Base-by-base conservation (phyloP, 2,113 vertebrate species). In the Tragelaphus buxtoni region DNA sequence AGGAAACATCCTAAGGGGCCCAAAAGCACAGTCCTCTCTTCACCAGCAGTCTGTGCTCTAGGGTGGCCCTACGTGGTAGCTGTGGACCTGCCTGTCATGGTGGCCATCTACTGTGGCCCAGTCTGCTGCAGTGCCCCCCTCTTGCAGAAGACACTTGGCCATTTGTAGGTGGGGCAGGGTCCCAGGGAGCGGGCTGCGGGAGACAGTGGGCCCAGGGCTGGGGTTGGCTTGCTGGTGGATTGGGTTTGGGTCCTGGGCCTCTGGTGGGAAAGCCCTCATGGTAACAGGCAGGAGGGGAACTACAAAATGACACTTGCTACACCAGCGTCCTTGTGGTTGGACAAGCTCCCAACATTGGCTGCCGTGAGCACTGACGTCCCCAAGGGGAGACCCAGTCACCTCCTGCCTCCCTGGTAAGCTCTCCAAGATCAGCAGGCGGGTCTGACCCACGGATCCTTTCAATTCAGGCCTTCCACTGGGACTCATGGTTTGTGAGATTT, bases 1-100 rank as follows among this genome's bases (percentile, higher is more conserved):
- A 77, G 24, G 42, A 47, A 47, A 30, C 42, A 30, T 9, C 42
- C 42, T 9, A 16, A 14, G 42, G 42, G 26, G 42, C 42, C 42
- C 72, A 0, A 28, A 76, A 9, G 74, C 74, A 47, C 42, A 9
- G 6, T 28, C 42, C 42, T 30, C 42, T 77, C 13, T 0, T 16
- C 74, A 1, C 74, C 42, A 4, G 74, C 16, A 47, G 3, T 9
- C 26, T 16, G 24, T 17, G 74, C 24, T 4, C 74, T 47, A 1
- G 26, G 72, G 74, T 16, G 0, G 13, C 42, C 72, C 42, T 14
- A 45, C 13, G 0, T 9, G 24, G 3, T 13, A 24, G 0, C 24
- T 1, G 74, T 2, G 7, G 42, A 7, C 74, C 24, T 1, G 42
- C 3, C 35, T 7, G 39, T 3, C 24, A 0, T 5, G 20, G 35